These are phyloP conservation scores for Drosophila fulvimacula DNA, from an alignment of 2,888 invertebrate genomes.

Conservation along the genomic window DNA sequence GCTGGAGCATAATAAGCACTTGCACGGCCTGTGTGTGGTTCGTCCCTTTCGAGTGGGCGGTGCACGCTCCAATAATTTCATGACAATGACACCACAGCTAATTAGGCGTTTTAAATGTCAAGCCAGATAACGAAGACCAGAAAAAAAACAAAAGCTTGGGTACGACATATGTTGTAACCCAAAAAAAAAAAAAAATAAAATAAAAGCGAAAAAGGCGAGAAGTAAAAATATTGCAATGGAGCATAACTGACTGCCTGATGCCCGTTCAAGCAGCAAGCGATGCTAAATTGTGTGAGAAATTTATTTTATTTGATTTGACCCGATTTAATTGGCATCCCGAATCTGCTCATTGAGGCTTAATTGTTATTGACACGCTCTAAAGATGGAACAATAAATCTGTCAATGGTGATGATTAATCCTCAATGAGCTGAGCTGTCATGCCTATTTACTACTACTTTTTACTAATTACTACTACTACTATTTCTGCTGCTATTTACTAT, in stretches of 20 bases:
- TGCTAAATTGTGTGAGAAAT: too few relatives aligned
- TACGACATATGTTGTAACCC: constrained; percentile 48
- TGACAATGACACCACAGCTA: constrained; percentile 62
- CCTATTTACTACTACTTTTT: too few relatives aligned
- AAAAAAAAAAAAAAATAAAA: constrained; percentile 5
- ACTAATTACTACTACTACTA: too few relatives aligned
- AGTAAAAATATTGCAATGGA: background rate
- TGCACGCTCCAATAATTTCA: constrained; percentile 69
- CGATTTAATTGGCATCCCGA: too few relatives aligned
- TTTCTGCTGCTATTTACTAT: too few relatives aligned
- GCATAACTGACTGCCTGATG: background rate
- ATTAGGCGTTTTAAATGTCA: constrained; percentile 78
- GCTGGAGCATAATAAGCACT: constrained; percentile 58
- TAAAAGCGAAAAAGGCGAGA: too few relatives aligned
- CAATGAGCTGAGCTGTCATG: too few relatives aligned
- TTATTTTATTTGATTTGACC: too few relatives aligned
- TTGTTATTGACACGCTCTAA: too few relatives aligned
- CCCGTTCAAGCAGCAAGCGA: background rate
- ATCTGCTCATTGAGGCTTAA: too few relatives aligned
- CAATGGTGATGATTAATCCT: too few relatives aligned
- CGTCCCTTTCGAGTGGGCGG: constrained; percentile 3
- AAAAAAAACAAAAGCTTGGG: constrained; percentile 24
- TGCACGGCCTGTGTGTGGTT: constrained; percentile 8
- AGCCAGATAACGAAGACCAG: constrained; percentile 9
- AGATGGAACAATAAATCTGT: too few relatives aligned